phyloP scores from a whole-genome alignment of 2,888 invertebrate genomes.

The Sarcophaga subvicina region DNA sequence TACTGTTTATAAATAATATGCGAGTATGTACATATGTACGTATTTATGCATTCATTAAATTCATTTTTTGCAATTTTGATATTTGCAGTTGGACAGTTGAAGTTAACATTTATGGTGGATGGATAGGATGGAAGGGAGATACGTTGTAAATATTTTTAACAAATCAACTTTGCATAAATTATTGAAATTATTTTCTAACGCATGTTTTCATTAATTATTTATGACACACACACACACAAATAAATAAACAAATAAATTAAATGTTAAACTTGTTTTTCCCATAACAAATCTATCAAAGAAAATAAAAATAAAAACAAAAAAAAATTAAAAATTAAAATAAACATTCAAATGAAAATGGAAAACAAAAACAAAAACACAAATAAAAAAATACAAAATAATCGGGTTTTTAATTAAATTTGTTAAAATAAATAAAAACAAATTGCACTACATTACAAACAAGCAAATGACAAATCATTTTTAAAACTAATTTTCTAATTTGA shows the following conservation, averaged over 20 bases:
- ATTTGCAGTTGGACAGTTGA: background rate
- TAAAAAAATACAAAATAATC: conserved; percentile 11
- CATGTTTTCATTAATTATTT: conserved; percentile 62
- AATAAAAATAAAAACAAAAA: background rate
- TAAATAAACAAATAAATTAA: conserved; percentile 8
- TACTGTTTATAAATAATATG: too few species aligned
- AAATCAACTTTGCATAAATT: conserved; percentile 50
- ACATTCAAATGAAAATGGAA: too few species aligned
- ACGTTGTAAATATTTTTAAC: conserved; percentile 50
- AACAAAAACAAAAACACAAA: conserved; percentile 6
- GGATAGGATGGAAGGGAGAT: background rate
- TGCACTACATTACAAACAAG: conserved; percentile 20
- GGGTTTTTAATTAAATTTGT: conserved; percentile 40
- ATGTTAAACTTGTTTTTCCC: conserved; percentile 25
- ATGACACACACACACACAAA: conserved; percentile 19
- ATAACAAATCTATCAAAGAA: background rate
- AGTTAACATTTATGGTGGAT: background rate
- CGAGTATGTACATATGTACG: too few species aligned
- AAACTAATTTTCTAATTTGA: background rate
- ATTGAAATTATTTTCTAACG: conserved; percentile 63
- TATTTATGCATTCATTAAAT: background rate
- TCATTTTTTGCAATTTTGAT: background rate
- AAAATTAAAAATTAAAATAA: background rate
- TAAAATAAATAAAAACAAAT: conserved; percentile 16
- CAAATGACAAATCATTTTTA: conserved; percentile 11